Base-by-base conservation (phyloP, 1,140 invertebrate species). In the Drosophila equinoxialis region DNA sequence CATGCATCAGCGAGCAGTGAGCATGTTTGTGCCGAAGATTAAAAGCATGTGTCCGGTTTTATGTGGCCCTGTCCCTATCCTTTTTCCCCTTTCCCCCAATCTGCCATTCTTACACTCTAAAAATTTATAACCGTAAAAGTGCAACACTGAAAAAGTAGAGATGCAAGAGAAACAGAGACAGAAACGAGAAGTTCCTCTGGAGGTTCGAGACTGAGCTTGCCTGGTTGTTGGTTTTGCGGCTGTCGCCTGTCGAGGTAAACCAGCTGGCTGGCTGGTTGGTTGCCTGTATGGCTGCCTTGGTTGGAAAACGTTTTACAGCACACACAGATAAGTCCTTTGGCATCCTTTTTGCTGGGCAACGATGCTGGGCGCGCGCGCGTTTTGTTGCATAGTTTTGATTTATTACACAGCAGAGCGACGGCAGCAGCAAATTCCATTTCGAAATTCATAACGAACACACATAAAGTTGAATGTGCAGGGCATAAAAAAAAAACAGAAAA, bases 31-130 rank as follows among this genome's bases (percentile, higher is more conserved):
- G 74, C 81, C 78, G 81, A 89, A 89, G 84, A 89, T 89, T 89
- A 89, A 89, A 89, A 89, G 85, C 84, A 89, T 89, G 85, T 89
- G 84, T 89, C 84, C 84, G 84, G 85, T 90, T 89, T 89, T 90
- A 84, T 90, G 74, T 75, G 74, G 74, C 64, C 63, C 64, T 57
- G 39, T 14, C 42, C 37, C 45, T 3, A 17, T 17, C 17, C 17
- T 14, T 41, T 11, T 14, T 8, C 59, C 14, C 33, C 48, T n/a
- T 17, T 10, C 13, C 37, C 35, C 33, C 2, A 23, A 41, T 64
- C 42, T 60, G 45, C 57, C 35, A 37, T 37, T 20, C 65, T 37
- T 68, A 62, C 75, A 65, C 45, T 79, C 69, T 58, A 75, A 67
- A 87, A 89, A 87, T 87, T 84, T 87, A 87, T 87, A 87, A 84